Percentiles rank a stretch among this genome's conserved stretches.
Evolutionary conservation across 2,888 invertebrate genomes (phyloP).

Genomic region (Polydrusus cervinus): DNA sequence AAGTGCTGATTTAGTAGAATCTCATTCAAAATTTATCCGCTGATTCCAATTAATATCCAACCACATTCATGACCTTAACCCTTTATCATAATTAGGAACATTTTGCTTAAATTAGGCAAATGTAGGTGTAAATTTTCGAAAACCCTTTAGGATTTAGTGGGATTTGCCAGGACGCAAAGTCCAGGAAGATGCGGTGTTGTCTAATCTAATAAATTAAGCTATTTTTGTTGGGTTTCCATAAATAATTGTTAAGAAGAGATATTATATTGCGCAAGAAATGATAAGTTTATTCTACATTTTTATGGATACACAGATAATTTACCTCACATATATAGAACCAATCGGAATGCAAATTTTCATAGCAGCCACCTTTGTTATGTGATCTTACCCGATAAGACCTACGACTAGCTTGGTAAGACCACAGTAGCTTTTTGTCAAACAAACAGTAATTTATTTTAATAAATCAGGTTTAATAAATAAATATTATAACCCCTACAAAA

Average conservation of each 20-base stretch:
- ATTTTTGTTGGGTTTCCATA: constrained; percentile 42
- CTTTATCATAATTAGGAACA: constrained; percentile 51
- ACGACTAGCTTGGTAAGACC: too few relatives aligned
- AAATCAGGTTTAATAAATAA: too few relatives aligned
- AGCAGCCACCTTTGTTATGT: too few relatives aligned
- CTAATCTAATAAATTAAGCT: constrained; percentile 50
- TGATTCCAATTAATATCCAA: constrained; percentile 51
- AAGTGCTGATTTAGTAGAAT: constrained; percentile 43
- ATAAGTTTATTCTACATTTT: too few relatives aligned
- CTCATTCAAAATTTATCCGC: constrained; percentile 36
- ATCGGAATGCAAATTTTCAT: too few relatives aligned
- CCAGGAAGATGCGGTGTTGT: constrained; percentile 47
- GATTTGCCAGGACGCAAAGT: constrained; percentile 45
- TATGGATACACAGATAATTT: too few relatives aligned
- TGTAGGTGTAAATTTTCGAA: constrained; percentile 49
- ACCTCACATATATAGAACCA: too few relatives aligned
- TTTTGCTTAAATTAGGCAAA: constrained; percentile 52
- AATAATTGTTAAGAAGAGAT: constrained; percentile 43
- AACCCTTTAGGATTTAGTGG: constrained; percentile 47
- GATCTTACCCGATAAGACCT: too few relatives aligned
- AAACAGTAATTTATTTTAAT: too few relatives aligned
- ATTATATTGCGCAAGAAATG: not conserved
- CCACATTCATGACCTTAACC: constrained; percentile 41
- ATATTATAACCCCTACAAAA: too few relatives aligned
- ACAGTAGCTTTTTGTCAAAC: too few relatives aligned